Evolutionary conservation across 2,797 vertebrate species (phyloP).

Genomic region (Ceryle rudis): DNA sequence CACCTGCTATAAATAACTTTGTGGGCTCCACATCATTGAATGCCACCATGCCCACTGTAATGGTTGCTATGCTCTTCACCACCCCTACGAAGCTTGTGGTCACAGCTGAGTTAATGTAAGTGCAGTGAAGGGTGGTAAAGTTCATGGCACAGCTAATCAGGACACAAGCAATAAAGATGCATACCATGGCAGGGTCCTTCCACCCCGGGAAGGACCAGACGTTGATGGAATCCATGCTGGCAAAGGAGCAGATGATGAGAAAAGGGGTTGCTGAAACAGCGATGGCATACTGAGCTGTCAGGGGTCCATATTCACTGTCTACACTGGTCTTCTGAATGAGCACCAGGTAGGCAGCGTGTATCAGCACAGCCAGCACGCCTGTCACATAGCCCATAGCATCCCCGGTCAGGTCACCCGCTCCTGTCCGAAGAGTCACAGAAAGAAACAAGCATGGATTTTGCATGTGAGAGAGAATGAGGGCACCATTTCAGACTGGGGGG

Average conservation of each 20-base stretch:
- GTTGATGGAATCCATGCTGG: conserved; percentile 90
- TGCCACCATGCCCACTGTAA: conserved; percentile 97
- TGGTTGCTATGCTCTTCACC: conserved; percentile 97
- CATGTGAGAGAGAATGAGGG: background rate
- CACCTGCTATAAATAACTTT: conserved; percentile 90
- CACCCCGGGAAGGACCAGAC: conserved; percentile 94
- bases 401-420: conserved; percentile 93
- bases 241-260: conserved; percentile 88
- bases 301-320: conserved; percentile 90
- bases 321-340: conserved; percentile 94
- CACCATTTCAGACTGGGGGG: background rate
- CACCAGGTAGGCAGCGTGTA: conserved; percentile 95
- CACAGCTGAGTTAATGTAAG: conserved; percentile 98
- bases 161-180: conserved; percentile 88
- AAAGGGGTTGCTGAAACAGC: conserved; percentile 87
- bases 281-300: conserved; percentile 95
- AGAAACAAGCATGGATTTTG: background rate
- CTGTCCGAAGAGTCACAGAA: conserved; percentile 74
- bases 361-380: conserved; percentile 91
- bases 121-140: conserved; percentile 98
- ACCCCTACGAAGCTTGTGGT: conserved; percentile 99
- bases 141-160: conserved; percentile 97
- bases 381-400: conserved; percentile 95
- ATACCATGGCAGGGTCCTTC: conserved; percentile 88
- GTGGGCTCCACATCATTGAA: conserved; percentile 94